Conservation (phyloP, 53 echinoderm and acorn worm species). For the Patiria pectinifera region DNA sequence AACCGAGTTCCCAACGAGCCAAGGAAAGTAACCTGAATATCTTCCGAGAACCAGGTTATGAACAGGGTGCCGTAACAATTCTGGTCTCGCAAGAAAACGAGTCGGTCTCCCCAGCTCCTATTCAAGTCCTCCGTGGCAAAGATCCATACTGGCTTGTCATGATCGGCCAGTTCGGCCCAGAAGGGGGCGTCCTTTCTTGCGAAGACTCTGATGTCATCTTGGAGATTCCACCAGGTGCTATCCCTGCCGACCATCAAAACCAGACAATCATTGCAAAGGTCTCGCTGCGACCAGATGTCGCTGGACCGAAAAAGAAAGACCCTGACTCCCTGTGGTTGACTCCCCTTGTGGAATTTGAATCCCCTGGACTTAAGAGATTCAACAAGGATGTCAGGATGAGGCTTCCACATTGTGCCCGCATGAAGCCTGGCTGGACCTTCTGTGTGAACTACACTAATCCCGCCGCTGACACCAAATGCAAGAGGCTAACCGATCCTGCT, state of each 20-base stretch:
- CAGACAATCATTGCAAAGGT: conserved; percentile 72
- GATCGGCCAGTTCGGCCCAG: conserved; percentile 57
- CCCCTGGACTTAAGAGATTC: conserved; percentile 71
- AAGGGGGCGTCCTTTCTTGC: conserved; percentile 72
- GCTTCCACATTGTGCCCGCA: conserved; percentile 71
- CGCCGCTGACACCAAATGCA: not conserved
- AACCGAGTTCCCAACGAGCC: not conserved
- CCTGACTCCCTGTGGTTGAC: conserved; percentile 62
- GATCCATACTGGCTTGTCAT: conserved; percentile 74
- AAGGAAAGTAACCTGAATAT: conserved; percentile 46
- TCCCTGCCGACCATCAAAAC: conserved; percentile 35
- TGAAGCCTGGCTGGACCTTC: conserved; percentile 75
- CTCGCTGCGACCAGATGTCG: conserved; percentile 28
- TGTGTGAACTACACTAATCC: conserved; percentile 63
- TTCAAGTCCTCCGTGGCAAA: conserved; percentile 25
- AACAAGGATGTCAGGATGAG: conserved; percentile 53
- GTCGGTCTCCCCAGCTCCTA: not conserved
- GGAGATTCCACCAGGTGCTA: conserved; percentile 79
- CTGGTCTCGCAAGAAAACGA: not conserved
- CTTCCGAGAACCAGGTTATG: not conserved
- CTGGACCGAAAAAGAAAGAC: conserved; percentile 51
- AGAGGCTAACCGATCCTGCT: not conserved
- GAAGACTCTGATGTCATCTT: conserved; percentile 68
- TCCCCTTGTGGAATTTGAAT: conserved; percentile 76
- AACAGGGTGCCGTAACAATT: not conserved